Percentiles rank a stretch among this genome's conserved stretches.
Conservation (phyloP, 2,797 vertebrate genomes). For the Hydrophis major region DNA sequence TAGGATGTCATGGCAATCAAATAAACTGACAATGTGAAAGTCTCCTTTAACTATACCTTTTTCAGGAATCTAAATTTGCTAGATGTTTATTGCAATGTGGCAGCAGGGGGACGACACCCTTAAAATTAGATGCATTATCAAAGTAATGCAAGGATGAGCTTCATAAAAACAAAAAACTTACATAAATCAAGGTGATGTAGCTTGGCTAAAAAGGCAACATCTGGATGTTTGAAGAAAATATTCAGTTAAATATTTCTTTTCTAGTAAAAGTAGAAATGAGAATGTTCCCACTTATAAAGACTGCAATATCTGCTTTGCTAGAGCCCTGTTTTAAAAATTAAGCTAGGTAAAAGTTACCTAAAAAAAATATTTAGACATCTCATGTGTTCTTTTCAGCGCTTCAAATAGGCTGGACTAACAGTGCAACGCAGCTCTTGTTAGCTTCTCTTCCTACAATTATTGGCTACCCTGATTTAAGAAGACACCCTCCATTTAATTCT, state of each 20-base stretch:
- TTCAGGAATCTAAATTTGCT: slow-evolving; percentile 65
- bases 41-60: slow-evolving; percentile 66
- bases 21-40: slow-evolving; percentile 70
- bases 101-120: slow-evolving; percentile 59
- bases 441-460: slow-evolving; percentile 17
- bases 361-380: not conserved
- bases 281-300: slow-evolving; percentile 55
- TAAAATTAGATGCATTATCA: slow-evolving; percentile 60
- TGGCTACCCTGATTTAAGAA: slow-evolving; percentile 15
- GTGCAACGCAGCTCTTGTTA: slow-evolving; percentile 30
- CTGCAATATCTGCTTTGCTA: slow-evolving; percentile 57
- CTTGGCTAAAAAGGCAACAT: slow-evolving; percentile 63
- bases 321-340: slow-evolving; percentile 46
- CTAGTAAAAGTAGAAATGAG: slow-evolving; percentile 56
- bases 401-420: not conserved
- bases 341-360: slow-evolving; percentile 20
- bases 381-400: not conserved
- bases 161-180: slow-evolving; percentile 55
- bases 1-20: slow-evolving; percentile 70
- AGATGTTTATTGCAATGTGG: slow-evolving; percentile 62
- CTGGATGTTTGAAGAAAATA: slow-evolving; percentile 56
- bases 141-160: slow-evolving; percentile 50
- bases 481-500: slow-evolving; percentile 12
- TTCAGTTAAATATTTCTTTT: slow-evolving; percentile 42
- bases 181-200: slow-evolving; percentile 61